Conservation (phyloP, 2,113 vertebrate genomes). For the Elaphurus davidianus region DNA sequence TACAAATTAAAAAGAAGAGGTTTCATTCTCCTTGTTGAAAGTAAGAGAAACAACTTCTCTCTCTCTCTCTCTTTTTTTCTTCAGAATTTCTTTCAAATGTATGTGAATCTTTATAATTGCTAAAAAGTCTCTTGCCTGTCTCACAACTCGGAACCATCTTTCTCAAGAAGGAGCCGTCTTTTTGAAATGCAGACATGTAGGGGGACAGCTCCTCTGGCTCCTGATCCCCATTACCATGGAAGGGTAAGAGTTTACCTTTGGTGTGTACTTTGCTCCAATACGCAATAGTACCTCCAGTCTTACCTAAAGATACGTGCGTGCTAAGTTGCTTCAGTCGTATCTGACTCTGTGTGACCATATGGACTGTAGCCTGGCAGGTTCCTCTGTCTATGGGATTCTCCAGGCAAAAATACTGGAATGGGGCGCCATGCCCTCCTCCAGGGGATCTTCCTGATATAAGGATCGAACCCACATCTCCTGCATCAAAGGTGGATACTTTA, state of each 20-base stretch:
- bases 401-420: background rate
- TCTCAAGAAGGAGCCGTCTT: background rate
- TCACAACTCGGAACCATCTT: background rate
- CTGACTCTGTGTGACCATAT: background rate
- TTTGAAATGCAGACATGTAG: background rate
- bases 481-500: background rate
- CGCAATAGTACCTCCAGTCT: background rate
- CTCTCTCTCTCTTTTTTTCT: background rate
- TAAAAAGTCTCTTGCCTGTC: background rate
- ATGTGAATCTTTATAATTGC: background rate
- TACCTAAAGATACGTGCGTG: background rate
- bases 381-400: background rate
- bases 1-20: background rate
- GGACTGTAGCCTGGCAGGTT: background rate
- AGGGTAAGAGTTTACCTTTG: background rate
- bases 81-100: background rate
- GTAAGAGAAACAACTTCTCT: background rate
- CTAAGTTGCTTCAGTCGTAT: background rate
- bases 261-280: background rate
- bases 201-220: background rate
- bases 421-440: background rate
- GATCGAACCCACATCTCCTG: background rate
- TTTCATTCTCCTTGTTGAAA: background rate
- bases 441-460: background rate
- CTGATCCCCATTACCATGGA: background rate